phyloP scores from a whole-genome alignment of 2,888 invertebrate genomes.

The Ectemnius continuus region DNA sequence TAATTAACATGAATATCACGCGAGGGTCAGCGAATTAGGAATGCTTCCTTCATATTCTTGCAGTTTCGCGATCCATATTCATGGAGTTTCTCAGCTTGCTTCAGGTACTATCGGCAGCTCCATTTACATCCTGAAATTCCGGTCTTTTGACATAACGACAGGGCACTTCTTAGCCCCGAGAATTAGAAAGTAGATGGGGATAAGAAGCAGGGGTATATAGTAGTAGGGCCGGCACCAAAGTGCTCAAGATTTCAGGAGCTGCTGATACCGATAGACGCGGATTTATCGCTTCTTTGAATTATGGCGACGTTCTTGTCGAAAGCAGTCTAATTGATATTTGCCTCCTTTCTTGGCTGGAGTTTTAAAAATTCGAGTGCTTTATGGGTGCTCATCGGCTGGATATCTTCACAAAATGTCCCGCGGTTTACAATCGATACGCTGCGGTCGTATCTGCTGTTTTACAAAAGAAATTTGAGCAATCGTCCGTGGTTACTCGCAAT shows the following conservation, averaged over 20 bases:
- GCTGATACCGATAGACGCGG: constrained; percentile 58
- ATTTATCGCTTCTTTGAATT: constrained; percentile 70
- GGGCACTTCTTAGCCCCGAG: too few species aligned
- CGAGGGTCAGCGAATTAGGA: too few species aligned
- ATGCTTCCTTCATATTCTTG: too few species aligned
- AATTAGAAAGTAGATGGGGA: background rate
- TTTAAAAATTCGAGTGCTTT: constrained; percentile 55
- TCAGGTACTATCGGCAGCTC: too few species aligned
- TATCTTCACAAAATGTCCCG: constrained; percentile 40
- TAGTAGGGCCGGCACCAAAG: constrained; percentile 30
- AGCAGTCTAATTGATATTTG: constrained; percentile 71
- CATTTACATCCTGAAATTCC: too few species aligned
- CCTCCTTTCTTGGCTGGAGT: constrained; percentile 54
- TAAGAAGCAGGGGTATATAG: constrained; percentile 10
- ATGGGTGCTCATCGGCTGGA: constrained; percentile 39
- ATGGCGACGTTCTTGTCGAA: constrained; percentile 65
- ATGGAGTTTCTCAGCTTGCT: too few species aligned
- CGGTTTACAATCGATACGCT: constrained; percentile 32
- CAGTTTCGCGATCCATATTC: too few species aligned
- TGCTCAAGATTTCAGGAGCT: constrained; percentile 54
- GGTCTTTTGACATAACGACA: too few species aligned
- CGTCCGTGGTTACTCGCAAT: constrained; percentile 37
- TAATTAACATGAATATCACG: too few species aligned
- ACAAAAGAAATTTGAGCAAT: constrained; percentile 48
- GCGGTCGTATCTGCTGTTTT: constrained; percentile 11